Conservation (phyloP, 2,888 invertebrate species). For the Neoscelio sp. region DNA sequence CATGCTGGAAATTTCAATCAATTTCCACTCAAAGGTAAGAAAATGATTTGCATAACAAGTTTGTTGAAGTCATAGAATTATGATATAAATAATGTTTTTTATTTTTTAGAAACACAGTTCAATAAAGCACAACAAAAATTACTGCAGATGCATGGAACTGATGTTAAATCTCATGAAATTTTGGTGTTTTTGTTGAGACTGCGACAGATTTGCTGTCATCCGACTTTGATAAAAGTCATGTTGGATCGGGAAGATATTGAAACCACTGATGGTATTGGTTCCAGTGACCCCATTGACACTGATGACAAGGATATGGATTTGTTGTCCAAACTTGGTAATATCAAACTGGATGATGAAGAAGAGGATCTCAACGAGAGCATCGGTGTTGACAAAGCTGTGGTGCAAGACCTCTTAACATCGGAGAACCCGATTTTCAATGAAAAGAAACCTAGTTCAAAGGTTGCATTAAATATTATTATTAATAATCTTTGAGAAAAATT, state of each 20-base stretch:
- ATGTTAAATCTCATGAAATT: conserved; percentile 86
- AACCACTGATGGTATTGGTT: conserved; percentile 78
- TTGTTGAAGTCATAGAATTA: conserved; percentile 37
- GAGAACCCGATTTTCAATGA: conserved; percentile 89
- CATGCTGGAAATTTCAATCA: conserved; percentile 71
- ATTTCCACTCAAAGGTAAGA: too few relatives aligned
- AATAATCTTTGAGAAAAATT: too few relatives aligned
- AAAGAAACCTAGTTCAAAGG: conserved; percentile 87
- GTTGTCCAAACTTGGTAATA: conserved; percentile 65
- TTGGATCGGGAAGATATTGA: conserved; percentile 82
- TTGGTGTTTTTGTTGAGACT: conserved; percentile 92
- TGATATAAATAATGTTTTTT: conserved; percentile 11
- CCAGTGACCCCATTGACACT: too few relatives aligned
- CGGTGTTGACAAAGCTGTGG: conserved; percentile 85
- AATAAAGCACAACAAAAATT: conserved; percentile 78
- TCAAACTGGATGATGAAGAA: conserved; percentile 69
- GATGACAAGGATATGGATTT: conserved; percentile 67
- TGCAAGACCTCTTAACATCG: conserved; percentile 86
- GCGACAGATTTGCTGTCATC: conserved; percentile 95
- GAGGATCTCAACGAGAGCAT: conserved; percentile 76
- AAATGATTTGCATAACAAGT: too few relatives aligned
- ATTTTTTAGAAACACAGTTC: conserved; percentile 75
- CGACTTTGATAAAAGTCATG: conserved; percentile 90
- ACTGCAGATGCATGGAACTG: conserved; percentile 78
- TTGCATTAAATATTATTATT: conserved; percentile 34